Evolutionary conservation across 2,113 vertebrate species (phyloP).

Genomic region (Uria aalge): DNA sequence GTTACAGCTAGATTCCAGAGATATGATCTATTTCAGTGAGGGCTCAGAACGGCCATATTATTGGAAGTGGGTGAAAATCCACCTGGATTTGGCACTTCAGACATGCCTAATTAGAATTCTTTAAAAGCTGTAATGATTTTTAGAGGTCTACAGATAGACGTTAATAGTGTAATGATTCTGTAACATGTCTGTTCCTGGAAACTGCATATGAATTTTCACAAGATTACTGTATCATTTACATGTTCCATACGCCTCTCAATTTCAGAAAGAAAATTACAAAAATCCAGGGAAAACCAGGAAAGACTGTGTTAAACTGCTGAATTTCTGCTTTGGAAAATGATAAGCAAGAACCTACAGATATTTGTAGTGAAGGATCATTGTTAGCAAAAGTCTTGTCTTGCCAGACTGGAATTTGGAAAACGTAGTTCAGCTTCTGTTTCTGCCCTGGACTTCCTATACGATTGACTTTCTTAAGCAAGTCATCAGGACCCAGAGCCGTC

Average conservation of each 20-base stretch:
- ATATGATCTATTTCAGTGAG: slow-evolving; percentile 18
- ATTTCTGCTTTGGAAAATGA: neutral
- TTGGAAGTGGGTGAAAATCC: slow-evolving; percentile 66
- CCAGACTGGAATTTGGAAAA: neutral
- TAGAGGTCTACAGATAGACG: neutral
- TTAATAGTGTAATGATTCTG: neutral
- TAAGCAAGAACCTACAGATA: neutral
- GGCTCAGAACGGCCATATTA: slow-evolving; percentile 31
- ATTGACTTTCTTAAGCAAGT: neutral
- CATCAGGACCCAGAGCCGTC: neutral
- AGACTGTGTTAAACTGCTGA: neutral
- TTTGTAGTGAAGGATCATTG: neutral
- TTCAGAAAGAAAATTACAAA: neutral
- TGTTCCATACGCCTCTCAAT: neutral
- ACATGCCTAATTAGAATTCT: slow-evolving; percentile 58
- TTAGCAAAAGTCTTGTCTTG: neutral
- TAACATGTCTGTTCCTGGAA: neutral
- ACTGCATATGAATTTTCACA: neutral
- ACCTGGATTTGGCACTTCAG: slow-evolving; percentile 51
- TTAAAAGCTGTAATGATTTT: slow-evolving; percentile 63
- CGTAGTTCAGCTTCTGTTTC: neutral
- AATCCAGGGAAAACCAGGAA: neutral
- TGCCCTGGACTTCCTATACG: neutral
- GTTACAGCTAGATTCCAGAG: slow-evolving; percentile 53
- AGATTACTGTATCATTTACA: neutral